Conservation (phyloP, 2,888 invertebrate genomes). For the Caenorhabditis imperialis region DNA sequence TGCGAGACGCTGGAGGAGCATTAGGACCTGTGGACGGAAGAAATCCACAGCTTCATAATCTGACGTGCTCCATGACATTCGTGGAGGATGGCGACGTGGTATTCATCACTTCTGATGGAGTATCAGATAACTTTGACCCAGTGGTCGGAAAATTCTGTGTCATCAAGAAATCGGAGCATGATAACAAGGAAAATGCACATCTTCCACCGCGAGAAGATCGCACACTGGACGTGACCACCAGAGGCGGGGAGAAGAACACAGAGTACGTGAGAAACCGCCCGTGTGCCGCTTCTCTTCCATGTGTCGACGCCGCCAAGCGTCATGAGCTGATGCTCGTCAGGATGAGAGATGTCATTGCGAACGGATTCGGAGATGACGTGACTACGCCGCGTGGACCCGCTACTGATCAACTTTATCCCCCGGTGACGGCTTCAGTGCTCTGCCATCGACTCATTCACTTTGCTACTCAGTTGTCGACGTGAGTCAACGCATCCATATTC, state of each 20-base stretch:
- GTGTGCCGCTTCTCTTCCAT: constrained; percentile 80
- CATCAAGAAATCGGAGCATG: constrained; percentile 68
- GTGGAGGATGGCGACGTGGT: constrained; percentile 87
- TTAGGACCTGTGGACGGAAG: constrained; percentile 89
- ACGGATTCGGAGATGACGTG: constrained; percentile 81
- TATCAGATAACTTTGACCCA: constrained; percentile 92
- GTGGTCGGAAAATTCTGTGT: constrained; percentile 89
- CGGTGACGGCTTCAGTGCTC: constrained; percentile 78
- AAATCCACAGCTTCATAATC: constrained; percentile 89
- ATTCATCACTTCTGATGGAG: constrained; percentile 90
- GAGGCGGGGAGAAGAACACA: constrained; percentile 45
- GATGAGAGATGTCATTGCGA: constrained; percentile 85
- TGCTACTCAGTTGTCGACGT: constrained; percentile 83
- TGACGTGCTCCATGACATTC: constrained; percentile 86
- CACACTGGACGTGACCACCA: constrained; percentile 56
- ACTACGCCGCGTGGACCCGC: constrained; percentile 69
- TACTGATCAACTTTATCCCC: constrained; percentile 78
- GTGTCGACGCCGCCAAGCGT: constrained; percentile 85
- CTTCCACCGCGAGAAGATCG: constrained; percentile 58
- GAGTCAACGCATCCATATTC: too few relatives aligned
- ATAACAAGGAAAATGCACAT: constrained; percentile 63
- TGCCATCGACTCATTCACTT: constrained; percentile 87
- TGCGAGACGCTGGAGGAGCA: constrained; percentile 90
- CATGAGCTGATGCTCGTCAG: constrained; percentile 81
- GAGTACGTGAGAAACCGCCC: constrained; percentile 62